phyloP scores from a whole-genome alignment of 2,888 invertebrate genomes.

The Megaustenia siamemsis region DNA sequence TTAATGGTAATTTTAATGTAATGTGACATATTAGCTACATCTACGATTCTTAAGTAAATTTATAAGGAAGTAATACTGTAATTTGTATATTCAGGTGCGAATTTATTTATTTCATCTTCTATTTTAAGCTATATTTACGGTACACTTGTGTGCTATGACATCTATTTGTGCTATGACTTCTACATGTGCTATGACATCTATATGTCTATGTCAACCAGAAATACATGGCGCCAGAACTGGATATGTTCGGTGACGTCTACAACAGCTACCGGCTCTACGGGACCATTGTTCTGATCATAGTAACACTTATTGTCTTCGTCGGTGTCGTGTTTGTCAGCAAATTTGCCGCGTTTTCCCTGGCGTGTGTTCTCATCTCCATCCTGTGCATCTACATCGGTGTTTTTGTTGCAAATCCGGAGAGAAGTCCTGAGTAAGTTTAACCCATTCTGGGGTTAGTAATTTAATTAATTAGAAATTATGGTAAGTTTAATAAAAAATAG shows the following conservation, averaged over 20 bases:
- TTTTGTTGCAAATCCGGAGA: constrained; percentile 82
- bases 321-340: constrained; percentile 99
- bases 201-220: constrained; percentile 70
- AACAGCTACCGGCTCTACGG: constrained; percentile 99
- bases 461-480: no score
- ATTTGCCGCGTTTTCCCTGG: constrained; percentile 96
- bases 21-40: no score
- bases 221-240: constrained; percentile 83
- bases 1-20: no score
- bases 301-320: constrained; percentile 94
- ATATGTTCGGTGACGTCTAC: constrained; percentile 93
- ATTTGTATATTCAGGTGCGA: no score
- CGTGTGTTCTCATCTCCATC: constrained; percentile 97
- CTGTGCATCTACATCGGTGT: constrained; percentile 97
- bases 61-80: no score
- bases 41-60: no score
- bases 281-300: constrained; percentile 90
- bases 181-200: no score
- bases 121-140: not conserved
- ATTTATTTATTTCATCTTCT: no score
- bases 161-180: no score
- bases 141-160: not conserved
- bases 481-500: no score
- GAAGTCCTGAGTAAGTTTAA: constrained; percentile 70
- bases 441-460: no score